These are phyloP conservation scores for Chiloscyllium punctatum DNA, from an alignment of 2,797 vertebrate genomes.

Conservation along the genomic window DNA sequence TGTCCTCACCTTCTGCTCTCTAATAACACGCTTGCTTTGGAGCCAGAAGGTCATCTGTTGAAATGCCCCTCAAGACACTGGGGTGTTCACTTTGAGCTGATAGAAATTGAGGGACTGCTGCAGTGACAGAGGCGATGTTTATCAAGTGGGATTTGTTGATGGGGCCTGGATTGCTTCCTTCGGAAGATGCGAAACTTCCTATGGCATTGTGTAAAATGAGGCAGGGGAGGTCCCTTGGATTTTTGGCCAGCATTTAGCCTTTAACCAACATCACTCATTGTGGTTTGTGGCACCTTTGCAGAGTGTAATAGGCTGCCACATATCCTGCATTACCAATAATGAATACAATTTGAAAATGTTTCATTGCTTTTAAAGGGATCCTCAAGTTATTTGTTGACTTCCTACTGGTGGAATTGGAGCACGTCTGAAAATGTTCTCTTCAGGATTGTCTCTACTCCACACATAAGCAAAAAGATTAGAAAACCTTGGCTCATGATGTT, in stretches of 20 bases:
- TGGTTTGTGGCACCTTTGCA: not conserved
- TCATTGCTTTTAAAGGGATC: not conserved
- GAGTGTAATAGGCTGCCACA: not conserved
- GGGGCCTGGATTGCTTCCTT: not conserved
- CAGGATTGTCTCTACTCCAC: not conserved
- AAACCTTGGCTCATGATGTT: not conserved
- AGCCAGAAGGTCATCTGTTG: not conserved
- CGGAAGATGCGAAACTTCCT: not conserved
- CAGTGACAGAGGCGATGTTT: not conserved
- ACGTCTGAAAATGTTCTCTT: not conserved
- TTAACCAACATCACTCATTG: not conserved
- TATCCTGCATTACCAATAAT: not conserved
- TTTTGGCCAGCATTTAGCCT: not conserved
- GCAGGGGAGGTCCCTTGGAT: not conserved
- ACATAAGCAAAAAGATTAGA: not conserved
- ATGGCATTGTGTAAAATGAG: not conserved
- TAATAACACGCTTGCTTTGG: not conserved
- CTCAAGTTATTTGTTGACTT: not conserved
- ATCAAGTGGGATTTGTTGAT: not conserved
- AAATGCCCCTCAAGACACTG: not conserved
- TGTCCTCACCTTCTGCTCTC: too few species aligned
- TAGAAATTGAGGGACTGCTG: not conserved
- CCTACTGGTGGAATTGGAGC: not conserved
- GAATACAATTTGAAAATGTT: not conserved
- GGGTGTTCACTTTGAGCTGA: not conserved